Conservation (phyloP, 2,113 vertebrate genomes). For the Eptatretus burgeri region DNA sequence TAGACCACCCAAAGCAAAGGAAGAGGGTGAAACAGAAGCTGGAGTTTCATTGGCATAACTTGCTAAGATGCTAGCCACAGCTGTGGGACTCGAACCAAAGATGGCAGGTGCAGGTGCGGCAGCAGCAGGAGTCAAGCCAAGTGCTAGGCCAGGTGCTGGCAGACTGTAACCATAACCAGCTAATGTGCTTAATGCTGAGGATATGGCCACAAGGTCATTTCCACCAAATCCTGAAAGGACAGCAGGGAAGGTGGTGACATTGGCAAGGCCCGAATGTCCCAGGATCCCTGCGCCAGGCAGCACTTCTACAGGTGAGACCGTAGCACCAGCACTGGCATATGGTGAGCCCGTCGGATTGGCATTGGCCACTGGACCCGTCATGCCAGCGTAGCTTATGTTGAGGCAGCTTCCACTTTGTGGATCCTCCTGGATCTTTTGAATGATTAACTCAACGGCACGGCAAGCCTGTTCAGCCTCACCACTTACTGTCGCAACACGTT, state of each 20-base stretch:
- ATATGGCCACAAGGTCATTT: conserved; percentile 54
- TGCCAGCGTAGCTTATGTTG: conserved; percentile 60
- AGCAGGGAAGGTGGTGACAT: conserved; percentile 42
- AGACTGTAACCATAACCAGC: conserved; percentile 61
- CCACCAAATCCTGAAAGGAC: conserved; percentile 48
- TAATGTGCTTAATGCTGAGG: conserved; percentile 52
- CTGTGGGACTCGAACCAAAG: conserved; percentile 47
- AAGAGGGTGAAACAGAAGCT: conserved; percentile 36
- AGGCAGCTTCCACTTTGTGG: conserved; percentile 54
- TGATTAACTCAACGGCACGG: conserved; percentile 55
- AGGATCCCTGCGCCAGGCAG: conserved; percentile 44
- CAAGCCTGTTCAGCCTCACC: conserved; percentile 54
- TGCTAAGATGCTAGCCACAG: conserved; percentile 40
- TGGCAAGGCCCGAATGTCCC: conserved; percentile 49
- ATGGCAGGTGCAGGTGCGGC: conserved; percentile 47
- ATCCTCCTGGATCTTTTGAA: conserved; percentile 62
- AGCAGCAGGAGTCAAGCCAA: conserved; percentile 45
- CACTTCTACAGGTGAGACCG: conserved; percentile 20
- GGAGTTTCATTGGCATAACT: conserved; percentile 51
- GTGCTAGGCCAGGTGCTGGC: conserved; percentile 42
- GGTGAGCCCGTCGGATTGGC: conserved; percentile 53
- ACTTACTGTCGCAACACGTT: conserved; percentile 56
- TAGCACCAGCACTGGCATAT: conserved; percentile 44
- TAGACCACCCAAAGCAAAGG: conserved; percentile 50
- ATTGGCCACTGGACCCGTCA: conserved; percentile 52